Evolutionary conservation across 2,888 invertebrate genomes (phyloP).

Genomic region (Lysandra bellargus): DNA sequence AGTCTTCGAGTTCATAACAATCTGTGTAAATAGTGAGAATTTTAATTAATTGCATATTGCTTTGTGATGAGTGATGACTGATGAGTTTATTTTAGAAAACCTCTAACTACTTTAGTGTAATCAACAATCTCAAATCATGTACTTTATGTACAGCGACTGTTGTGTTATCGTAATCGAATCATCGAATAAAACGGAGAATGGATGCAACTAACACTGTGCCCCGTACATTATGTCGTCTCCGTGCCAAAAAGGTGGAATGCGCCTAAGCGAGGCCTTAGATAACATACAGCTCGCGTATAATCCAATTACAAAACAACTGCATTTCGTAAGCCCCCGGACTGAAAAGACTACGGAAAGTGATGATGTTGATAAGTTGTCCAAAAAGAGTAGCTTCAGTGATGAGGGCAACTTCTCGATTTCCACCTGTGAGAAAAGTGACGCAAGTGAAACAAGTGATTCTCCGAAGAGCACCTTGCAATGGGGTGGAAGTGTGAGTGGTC

Average conservation of each 20-base stretch:
- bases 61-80: slow-evolving; percentile 1
- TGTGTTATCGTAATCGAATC: slow-evolving; percentile 12
- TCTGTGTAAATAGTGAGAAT: not conserved
- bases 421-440: slow-evolving; percentile 76
- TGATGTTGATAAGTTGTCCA: slow-evolving; percentile 71
- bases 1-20: not conserved
- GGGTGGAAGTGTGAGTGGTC: slow-evolving; percentile 73
- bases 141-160: slow-evolving; percentile 18
- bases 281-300: slow-evolving; percentile 88
- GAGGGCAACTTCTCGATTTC: slow-evolving; percentile 76
- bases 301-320: slow-evolving; percentile 86
- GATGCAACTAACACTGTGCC: slow-evolving; percentile 52
- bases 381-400: slow-evolving; percentile 77
- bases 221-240: slow-evolving; percentile 62
- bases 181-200: slow-evolving; percentile 48
- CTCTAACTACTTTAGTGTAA: slow-evolving; percentile 24
- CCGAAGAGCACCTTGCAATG: slow-evolving; percentile 76
- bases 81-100: slow-evolving; percentile 14
- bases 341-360: slow-evolving; percentile 61
- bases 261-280: slow-evolving; percentile 85
- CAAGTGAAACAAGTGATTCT: slow-evolving; percentile 76
- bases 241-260: slow-evolving; percentile 78
- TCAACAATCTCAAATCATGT: slow-evolving; percentile 7
- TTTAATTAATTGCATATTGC: slow-evolving; percentile 15
- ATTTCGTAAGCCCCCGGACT: slow-evolving; percentile 78